phyloP scores from a whole-genome alignment of 2,888 invertebrate genomes.

The Aelia acuminata region DNA sequence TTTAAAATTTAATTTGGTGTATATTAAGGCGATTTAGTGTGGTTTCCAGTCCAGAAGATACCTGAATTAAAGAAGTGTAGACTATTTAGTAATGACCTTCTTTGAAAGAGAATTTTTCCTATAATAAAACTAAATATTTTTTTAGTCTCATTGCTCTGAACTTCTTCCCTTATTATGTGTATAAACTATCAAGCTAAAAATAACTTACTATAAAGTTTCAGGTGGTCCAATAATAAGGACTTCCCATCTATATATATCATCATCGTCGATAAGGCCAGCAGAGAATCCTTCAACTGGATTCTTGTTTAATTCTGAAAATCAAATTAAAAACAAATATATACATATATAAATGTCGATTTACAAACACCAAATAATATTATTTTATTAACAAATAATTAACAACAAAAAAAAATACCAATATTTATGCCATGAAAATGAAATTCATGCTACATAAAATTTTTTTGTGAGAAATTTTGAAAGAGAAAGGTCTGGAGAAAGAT shows the following conservation, averaged over 20 bases:
- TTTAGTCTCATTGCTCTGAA: background rate
- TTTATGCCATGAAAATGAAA: background rate
- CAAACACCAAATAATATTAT: background rate
- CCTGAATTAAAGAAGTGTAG: background rate
- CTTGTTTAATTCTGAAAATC: constrained; percentile 92
- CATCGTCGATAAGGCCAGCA: constrained; percentile 99
- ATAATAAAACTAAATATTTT: background rate
- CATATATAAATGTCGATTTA: background rate
- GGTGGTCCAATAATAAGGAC: constrained; percentile 99
- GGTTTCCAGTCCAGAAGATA: background rate
- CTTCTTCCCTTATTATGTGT: background rate
- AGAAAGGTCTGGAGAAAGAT: too few species aligned
- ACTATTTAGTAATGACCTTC: background rate
- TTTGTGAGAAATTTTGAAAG: too few species aligned
- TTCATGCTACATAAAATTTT: too few species aligned
- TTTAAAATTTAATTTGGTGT: background rate
- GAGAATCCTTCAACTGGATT: constrained; percentile 99
- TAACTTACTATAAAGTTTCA: constrained; percentile 96
- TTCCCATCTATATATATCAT: constrained; percentile 99
- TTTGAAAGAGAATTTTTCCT: background rate
- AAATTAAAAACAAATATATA: constrained; percentile 3
- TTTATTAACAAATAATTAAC: background rate
- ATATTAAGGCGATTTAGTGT: background rate
- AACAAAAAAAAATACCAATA: background rate
- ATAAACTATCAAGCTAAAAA: background rate